Conservation (phyloP, 2,888 invertebrate species). For the Lasius platythorax region DNA sequence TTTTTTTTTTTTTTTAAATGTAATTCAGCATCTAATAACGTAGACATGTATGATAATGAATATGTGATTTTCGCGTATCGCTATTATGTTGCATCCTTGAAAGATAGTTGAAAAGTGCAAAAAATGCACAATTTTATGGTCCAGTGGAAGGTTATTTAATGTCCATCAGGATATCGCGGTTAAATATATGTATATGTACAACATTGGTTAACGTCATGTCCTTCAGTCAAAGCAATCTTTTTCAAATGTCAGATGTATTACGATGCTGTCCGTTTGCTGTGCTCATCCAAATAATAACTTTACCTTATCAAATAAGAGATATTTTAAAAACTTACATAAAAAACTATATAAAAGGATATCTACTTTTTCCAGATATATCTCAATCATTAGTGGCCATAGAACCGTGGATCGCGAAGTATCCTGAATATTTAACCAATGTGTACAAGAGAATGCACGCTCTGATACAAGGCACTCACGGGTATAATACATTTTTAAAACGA, state of each 20-base stretch:
- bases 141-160: slow-evolving; percentile 48
- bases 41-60: neutral
- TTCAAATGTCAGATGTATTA: neutral
- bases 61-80: neutral
- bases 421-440: slow-evolving; percentile 73
- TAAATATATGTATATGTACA: too few relatives aligned
- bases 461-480: slow-evolving; percentile 82
- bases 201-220: slow-evolving; percentile 11
- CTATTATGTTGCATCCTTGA: neutral
- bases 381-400: slow-evolving; percentile 81
- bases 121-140: slow-evolving; percentile 32
- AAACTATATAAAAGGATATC: neutral
- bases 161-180: neutral
- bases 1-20: neutral
- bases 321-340: neutral
- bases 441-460: slow-evolving; percentile 80
- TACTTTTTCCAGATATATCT: slow-evolving; percentile 83
- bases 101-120: slow-evolving; percentile 12
- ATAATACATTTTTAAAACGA: slow-evolving; percentile 45
- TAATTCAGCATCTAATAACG: neutral
- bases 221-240: slow-evolving; percentile 26
- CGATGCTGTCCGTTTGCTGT: neutral
- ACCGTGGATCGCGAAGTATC: slow-evolving; percentile 82
- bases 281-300: neutral
- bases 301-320: neutral